Evolutionary conservation across 2,113 vertebrate species (phyloP), one percentile per base, ranked within the genome.

Genomic region (Triplophysa dalaica): DNA sequence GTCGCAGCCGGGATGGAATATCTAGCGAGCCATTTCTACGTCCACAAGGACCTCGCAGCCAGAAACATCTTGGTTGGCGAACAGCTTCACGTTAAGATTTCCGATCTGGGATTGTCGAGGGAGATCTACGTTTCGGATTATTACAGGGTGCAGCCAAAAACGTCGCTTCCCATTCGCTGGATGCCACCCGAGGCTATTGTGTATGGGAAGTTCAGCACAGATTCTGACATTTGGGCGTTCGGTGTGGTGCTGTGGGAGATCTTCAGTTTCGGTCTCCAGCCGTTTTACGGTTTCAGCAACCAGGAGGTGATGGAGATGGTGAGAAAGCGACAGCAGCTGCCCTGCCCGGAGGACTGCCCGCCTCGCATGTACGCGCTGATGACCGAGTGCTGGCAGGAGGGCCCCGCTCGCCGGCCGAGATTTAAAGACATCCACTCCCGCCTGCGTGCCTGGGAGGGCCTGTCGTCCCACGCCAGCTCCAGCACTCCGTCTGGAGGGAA

Each of bases 301-400:
- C 97, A 99, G 88, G 98, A 99, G 86, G 98, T 99, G 83, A 96
- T 99, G 33, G 97, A 99, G 89, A 98, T 99, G 97, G 94, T 98
- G 86, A 92, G 97, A 6, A 98, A 99, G 86, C 91, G 96, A 1
- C 98, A 99, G 86, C 92, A 98, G 77, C 89, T 99, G 85, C 96
- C 97, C 0, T 99, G 97, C 87, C 98, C 98, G 0, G 98, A 99
- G 88, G 98, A 99, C 89, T 99, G 98, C 84, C 98, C 98, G 0
- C 95, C 96, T 22, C 92, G 97, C 73, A 95, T 99, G 92, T 98
- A 98, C 74, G 89, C 92, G 70, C 89, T 99, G 87, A 99, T 99
- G 98, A 95, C 96, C 0, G 98, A 99, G 88, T 99, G 97, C 86
- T 99, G 98, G 98, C 95, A 96, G 76, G 98, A 99, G 81, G 94